phyloP scores from a whole-genome alignment of 1,140 invertebrate species.

The Drosophila cardini region DNA sequence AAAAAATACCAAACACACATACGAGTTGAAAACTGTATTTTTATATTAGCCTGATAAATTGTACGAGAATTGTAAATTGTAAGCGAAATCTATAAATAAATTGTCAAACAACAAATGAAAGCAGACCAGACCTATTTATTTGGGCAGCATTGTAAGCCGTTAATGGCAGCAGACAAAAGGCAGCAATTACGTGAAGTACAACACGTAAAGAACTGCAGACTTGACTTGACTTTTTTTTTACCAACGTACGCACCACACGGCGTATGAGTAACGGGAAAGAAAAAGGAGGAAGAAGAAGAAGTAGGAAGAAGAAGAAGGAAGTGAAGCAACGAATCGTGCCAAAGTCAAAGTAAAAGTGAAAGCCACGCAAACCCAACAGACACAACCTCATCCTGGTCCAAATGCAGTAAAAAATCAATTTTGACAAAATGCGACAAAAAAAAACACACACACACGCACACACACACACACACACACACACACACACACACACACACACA shows the following conservation, averaged over 20 bases:
- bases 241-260: slow-evolving; percentile 19
- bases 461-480: no score
- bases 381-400: slow-evolving; percentile 53
- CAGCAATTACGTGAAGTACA: slow-evolving; percentile 41
- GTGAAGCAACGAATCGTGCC: slow-evolving; percentile 25
- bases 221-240: slow-evolving; percentile 35
- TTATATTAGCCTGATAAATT: slow-evolving; percentile 70
- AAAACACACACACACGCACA: not conserved
- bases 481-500: no score
- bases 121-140: not conserved
- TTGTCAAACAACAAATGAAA: slow-evolving; percentile 24
- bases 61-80: slow-evolving; percentile 56
- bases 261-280: slow-evolving; percentile 43
- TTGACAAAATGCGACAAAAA: slow-evolving; percentile 64
- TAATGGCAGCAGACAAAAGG: slow-evolving; percentile 58
- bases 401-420: slow-evolving; percentile 79
- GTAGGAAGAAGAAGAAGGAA: not conserved
- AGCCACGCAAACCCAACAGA: slow-evolving; percentile 31
- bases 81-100: slow-evolving; percentile 48
- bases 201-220: slow-evolving; percentile 22
- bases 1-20: slow-evolving; percentile 6
- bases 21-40: slow-evolving; percentile 75
- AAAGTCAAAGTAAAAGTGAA: slow-evolving; percentile 50
- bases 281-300: slow-evolving; percentile 1
- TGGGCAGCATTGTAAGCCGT: slow-evolving; percentile 3